These are phyloP conservation scores for Drosophila paranaensis DNA, from an alignment of 2,888 invertebrate genomes.

Conservation along the genomic window DNA sequence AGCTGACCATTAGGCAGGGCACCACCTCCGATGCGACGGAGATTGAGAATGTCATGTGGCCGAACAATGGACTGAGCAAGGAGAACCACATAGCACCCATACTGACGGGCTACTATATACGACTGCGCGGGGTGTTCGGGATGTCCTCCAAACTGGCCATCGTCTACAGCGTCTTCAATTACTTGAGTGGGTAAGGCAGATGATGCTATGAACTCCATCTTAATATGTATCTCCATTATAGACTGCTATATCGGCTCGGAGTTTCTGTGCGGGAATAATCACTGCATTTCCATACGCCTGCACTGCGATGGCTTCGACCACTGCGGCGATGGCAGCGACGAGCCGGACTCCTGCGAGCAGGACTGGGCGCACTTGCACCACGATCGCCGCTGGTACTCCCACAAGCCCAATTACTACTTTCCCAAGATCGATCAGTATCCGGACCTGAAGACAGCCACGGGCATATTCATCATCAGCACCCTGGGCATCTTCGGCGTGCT, in stretches of 20 bases:
- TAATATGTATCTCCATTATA: conserved; percentile 68
- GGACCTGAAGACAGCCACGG: conserved; percentile 88
- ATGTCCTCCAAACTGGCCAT: conserved; percentile 88
- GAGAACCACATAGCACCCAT: conserved; percentile 88
- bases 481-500: conserved; percentile 88
- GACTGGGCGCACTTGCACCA: conserved; percentile 86
- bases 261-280: conserved; percentile 89
- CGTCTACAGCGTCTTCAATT: conserved; percentile 89
- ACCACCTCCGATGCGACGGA: conserved; percentile 88
- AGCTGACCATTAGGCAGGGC: conserved; percentile 88
- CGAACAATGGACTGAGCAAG: conserved; percentile 84
- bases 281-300: conserved; percentile 89
- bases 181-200: conserved; percentile 86
- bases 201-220: too few species aligned
- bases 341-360: conserved; percentile 87
- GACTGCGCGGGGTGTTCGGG: conserved; percentile 88
- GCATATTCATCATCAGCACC: conserved; percentile 88
- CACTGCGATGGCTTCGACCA: conserved; percentile 92
- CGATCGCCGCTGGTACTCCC: conserved; percentile 88
- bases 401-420: conserved; percentile 90
- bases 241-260: conserved; percentile 89
- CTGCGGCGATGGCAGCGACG: conserved; percentile 90
- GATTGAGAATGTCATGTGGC: conserved; percentile 87
- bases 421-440: conserved; percentile 89
- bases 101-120: conserved; percentile 89